A percentile compares a stretch with the other conserved stretches of the same genome.
These are phyloP conservation scores for Steinernema feltiae DNA, from an alignment of 1,140 invertebrate genomes.

Conservation along the genomic window DNA sequence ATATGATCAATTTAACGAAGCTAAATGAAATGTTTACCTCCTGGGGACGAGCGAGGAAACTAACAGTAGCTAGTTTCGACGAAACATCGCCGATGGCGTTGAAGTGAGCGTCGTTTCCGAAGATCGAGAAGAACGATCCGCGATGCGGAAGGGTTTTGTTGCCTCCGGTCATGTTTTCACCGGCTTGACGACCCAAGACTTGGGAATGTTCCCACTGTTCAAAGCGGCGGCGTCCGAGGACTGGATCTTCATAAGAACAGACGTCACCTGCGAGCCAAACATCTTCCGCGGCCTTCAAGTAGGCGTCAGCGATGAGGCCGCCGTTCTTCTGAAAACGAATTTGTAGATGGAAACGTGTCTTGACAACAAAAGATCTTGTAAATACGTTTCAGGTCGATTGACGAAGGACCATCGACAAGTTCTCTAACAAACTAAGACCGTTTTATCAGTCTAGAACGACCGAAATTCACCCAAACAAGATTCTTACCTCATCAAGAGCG, in stretches of 20 bases:
- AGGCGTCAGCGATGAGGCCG: slow-evolving; percentile 83
- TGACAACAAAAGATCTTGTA: neutral
- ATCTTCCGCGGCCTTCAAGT: slow-evolving; percentile 77
- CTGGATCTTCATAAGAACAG: slow-evolving; percentile 81
- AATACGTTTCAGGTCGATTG: neutral
- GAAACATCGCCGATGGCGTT: slow-evolving; percentile 88
- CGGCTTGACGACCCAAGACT: slow-evolving; percentile 79
- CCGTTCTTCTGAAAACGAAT: slow-evolving; percentile 63
- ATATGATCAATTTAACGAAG: neutral
- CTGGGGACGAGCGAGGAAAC: slow-evolving; percentile 71
- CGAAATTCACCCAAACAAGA: neutral
- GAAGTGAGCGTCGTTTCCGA: slow-evolving; percentile 79
- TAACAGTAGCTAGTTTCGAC: slow-evolving; percentile 75
- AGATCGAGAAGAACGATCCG: slow-evolving; percentile 78
- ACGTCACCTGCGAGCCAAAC: slow-evolving; percentile 87
- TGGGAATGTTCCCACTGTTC: slow-evolving; percentile 93
- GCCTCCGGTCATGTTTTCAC: slow-evolving; percentile 87
- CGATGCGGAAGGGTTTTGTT: slow-evolving; percentile 66
- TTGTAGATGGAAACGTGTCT: neutral
- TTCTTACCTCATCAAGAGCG: slow-evolving; percentile 67
- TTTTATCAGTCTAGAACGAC: too few relatives aligned
- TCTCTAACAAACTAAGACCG: too few relatives aligned
- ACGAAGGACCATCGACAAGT: too few relatives aligned
- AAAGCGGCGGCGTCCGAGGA: slow-evolving; percentile 73
- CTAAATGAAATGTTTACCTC: slow-evolving; percentile 49